phyloP scores from a whole-genome alignment of 2,113 vertebrate genomes.

The cattle (Bos taurus) region ARS-UCD2.0 NC_037348.1:61399501-61400000 shows the following conservation, averaged over 20 bases:
- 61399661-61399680: not conserved
- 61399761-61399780: not conserved
- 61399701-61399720: not conserved
- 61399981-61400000: not conserved
- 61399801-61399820: not conserved
- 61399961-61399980: not conserved
- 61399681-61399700: not conserved
- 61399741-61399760: not conserved
- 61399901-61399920: not conserved
- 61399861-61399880: not conserved
- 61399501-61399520: not conserved
- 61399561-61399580: not conserved
- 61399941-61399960: not conserved
- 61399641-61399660: not conserved
- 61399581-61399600: fast-evolving
- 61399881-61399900: not conserved
- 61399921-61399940: not conserved
- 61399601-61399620: not conserved
- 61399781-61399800: not conserved
- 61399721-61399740: not conserved
- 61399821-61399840: not conserved
- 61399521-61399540: not conserved
- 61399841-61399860: not conserved
- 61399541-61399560: not conserved
- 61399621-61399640: not conserved